Evolutionary conservation across 2,888 invertebrate genomes (phyloP), one percentile per base, ranked within the genome.

Genomic region (Mamestra brassicae): DNA sequence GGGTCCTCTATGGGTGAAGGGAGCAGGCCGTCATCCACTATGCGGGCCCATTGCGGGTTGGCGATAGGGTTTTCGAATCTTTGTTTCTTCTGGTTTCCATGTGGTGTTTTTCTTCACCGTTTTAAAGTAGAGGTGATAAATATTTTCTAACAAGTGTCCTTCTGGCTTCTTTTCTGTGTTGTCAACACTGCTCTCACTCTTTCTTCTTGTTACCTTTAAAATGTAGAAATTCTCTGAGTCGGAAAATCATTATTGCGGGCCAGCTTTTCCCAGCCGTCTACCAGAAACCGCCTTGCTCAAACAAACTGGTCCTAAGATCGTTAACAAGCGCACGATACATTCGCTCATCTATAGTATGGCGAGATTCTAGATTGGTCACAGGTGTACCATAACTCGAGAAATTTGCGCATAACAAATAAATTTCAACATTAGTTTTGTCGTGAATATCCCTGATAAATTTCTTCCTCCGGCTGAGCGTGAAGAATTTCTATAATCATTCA

Each of bases 241-340:
- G 47, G 74, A 74, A 67, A 80, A 80, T 79, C 69, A 68, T 71
- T 71, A 67, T 65, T 71, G 52, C 55, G 45, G 52, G 62, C 42
- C 58, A 78, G 36, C 76, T 71, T 81, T 81, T 72, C 63, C 73
- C 64, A 52, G 60, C 38, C 57, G 66, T 70, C 54, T 77, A 54
- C 74, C 58, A 70, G 74, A 75, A 82, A 78, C 74, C 67, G 61
- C 82, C 70, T 75, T 72, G 71, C 66, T 74, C 58, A 50, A 57
- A 68, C 70, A 81, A 81, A 82, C 83, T 79, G 83, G 79, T 82
- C 67, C 42, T 71, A 65, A 10, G 70, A 69, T 75, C 79, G 81
- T 75, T 82, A 83, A 75, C 72, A 78, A 79, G 75, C 79, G 50
- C 66, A 67, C 70, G 69, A 70, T 79, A 83, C 62, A 79, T 71